These are phyloP conservation scores for Gavia stellata DNA, from an alignment of 2,113 vertebrate genomes.

Conservation along the genomic window DNA sequence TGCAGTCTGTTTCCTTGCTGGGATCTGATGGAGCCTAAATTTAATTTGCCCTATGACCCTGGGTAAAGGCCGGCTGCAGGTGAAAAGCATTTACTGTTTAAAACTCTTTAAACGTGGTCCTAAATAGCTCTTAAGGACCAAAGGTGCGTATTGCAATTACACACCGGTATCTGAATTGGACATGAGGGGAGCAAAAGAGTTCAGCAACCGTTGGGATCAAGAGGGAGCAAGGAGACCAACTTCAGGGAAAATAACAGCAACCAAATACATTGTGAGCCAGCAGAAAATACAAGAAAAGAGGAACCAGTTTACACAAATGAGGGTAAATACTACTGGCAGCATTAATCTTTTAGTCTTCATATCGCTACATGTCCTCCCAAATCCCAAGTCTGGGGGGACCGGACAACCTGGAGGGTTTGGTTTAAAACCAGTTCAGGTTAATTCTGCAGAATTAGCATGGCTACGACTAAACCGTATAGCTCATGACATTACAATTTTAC, in stretches of 20 bases:
- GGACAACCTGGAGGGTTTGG: not conserved
- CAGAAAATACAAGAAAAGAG: not conserved
- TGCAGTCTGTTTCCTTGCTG: not conserved
- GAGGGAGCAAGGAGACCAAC: not conserved
- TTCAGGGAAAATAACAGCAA: not conserved
- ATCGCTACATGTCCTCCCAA: not conserved
- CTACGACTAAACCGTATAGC: not conserved
- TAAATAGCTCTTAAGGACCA: not conserved
- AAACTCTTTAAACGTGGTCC: not conserved
- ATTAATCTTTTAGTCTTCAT: not conserved
- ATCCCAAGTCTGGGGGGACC: not conserved
- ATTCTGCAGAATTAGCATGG: not conserved
- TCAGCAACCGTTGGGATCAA: not conserved
- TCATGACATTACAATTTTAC: not conserved
- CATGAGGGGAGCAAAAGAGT: not conserved
- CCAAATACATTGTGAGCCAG: fast-evolving
- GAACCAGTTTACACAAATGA: not conserved
- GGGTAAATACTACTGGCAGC: not conserved
- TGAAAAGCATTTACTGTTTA: not conserved
- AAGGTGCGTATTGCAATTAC: not conserved
- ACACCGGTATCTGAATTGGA: not conserved
- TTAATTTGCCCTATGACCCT: not conserved
- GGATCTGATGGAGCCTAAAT: not conserved
- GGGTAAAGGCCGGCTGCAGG: not conserved
- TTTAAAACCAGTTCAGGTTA: not conserved